These are phyloP conservation scores for Hypotaenidia philippensis DNA, from an alignment of 2,797 vertebrate species.

Conservation along the genomic window DNA sequence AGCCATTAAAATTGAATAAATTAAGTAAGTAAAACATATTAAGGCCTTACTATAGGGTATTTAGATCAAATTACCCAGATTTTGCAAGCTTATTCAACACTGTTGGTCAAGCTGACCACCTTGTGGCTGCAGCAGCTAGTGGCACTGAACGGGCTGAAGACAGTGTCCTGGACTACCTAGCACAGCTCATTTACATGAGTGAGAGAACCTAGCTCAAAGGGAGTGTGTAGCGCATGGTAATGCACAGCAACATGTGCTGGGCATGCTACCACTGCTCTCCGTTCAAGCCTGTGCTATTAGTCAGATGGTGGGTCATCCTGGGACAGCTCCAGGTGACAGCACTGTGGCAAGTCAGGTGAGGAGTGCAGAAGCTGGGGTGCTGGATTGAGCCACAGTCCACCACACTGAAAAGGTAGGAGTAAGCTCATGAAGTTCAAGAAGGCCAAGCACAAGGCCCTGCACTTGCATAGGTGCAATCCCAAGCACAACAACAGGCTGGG, in stretches of 20 bases:
- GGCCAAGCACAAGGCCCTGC: no score
- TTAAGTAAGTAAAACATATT: not conserved
- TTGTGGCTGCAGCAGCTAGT: not conserved
- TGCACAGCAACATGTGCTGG: accelerated
- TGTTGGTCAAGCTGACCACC: not conserved
- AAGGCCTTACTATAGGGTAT: not conserved
- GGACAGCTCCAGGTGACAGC: not conserved
- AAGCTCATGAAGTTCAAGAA: no score
- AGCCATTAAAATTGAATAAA: not conserved
- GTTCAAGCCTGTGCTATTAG: not conserved
- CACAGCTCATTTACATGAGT: accelerated
- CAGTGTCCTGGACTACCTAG: not conserved
- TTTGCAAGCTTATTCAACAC: not conserved
- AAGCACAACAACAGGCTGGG: no score
- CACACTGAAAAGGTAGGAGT: not conserved
- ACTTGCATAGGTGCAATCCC: no score
- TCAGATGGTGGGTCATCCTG: not conserved
- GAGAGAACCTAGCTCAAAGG: not conserved
- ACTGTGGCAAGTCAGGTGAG: not conserved
- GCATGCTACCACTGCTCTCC: not conserved
- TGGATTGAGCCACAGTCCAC: not conserved
- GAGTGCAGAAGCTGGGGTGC: not conserved
- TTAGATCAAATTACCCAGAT: not conserved
- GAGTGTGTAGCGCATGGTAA: accelerated
- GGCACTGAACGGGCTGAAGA: accelerated